A percentile compares a stretch with the other conserved stretches of the same genome.
Conservation (phyloP, 2,888 invertebrate species). For the Scaptomyza polygonia region DNA sequence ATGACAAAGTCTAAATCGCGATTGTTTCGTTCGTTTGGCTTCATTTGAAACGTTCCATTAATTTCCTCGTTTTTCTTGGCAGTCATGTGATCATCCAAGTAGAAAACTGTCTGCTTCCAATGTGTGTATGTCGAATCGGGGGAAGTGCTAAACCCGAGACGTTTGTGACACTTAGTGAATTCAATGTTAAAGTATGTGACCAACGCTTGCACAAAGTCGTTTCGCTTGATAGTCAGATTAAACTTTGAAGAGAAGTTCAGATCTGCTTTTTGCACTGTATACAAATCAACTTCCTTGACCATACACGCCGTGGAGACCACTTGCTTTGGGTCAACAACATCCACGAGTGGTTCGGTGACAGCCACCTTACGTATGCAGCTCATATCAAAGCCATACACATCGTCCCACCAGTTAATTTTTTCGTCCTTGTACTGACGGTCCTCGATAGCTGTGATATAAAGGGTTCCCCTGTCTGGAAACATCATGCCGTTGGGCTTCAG, state of each 20-base stretch:
- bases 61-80: conserved; percentile 97
- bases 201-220: conserved; percentile 98
- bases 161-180: conserved; percentile 99
- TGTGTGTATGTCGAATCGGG: conserved; percentile 99
- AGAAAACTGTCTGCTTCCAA: conserved; percentile 99
- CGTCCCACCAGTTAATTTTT: conserved; percentile 99
- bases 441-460: conserved; percentile 96
- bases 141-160: conserved; percentile 98
- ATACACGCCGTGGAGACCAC: conserved; percentile 98
- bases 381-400: conserved; percentile 99
- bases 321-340: conserved; percentile 99
- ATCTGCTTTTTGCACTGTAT: conserved; percentile 98
- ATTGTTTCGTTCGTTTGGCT: conserved; percentile 97
- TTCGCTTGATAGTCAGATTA: conserved; percentile 92
- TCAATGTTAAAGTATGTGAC: conserved; percentile 99
- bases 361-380: conserved; percentile 98
- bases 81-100: conserved; percentile 98
- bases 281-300: conserved; percentile 98
- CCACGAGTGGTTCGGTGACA: conserved; percentile 98
- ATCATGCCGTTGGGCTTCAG: conserved; percentile 95
- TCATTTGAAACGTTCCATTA: conserved; percentile 95
- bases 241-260: conserved; percentile 96
- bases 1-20: conserved; percentile 98
- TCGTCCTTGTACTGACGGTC: conserved; percentile 99
- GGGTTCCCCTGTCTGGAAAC: conserved; percentile 96